Base-by-base conservation (phyloP, 2,113 vertebrate genomes). In the Erpornis zantholeuca region DNA sequence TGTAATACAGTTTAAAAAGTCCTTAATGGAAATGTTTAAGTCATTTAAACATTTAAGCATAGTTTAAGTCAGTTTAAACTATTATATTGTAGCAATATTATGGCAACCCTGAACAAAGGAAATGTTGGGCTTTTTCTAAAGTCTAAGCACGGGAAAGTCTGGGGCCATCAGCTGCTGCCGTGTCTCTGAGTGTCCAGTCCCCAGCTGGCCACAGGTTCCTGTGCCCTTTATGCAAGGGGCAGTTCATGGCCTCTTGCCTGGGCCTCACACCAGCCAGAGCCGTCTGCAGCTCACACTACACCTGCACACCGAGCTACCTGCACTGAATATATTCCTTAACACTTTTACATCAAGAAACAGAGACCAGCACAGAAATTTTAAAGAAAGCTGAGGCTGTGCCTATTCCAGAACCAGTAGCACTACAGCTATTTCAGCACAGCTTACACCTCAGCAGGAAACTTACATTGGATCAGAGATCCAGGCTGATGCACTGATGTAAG, bases 91-190 rank as follows among this genome's bases (percentile, higher is more conserved):
- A 42, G 40, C 14, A n/a, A n/a, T n/a, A n/a, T 12, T 42, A 10
- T 42, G 40, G 14, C 40, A 42, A 35, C 18, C 27, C 9, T 0
- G 0, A 50, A 15, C 11, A 36, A 57, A 57, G 44, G 22, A 88
- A 65, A 33, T 2, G 25, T 12, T 38, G 23, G 3, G 6, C 5
- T 60, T 82, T 75, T 45, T 60, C 33, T n/a, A 45, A 3, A 53
- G 19, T 40, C 7, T 7, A 68, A 75, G 28, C 3, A 1, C 0
- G 3, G 38, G 4, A 60, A 54, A 12, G 9, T 12, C 23, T 61
- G 47, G 21, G 18, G 4, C 31, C 54, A 15, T 40, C 16, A 29
- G 29, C 7, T 82, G n/a, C 61, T 76, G 14, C 47, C 7, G 1
- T 10, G 7, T 22, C 11, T 29, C 45, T 29, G 23, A 20, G 69